These are phyloP conservation scores for Bradypodion pumilum DNA, from an alignment of 2,797 vertebrate species.

Conservation along the genomic window DNA sequence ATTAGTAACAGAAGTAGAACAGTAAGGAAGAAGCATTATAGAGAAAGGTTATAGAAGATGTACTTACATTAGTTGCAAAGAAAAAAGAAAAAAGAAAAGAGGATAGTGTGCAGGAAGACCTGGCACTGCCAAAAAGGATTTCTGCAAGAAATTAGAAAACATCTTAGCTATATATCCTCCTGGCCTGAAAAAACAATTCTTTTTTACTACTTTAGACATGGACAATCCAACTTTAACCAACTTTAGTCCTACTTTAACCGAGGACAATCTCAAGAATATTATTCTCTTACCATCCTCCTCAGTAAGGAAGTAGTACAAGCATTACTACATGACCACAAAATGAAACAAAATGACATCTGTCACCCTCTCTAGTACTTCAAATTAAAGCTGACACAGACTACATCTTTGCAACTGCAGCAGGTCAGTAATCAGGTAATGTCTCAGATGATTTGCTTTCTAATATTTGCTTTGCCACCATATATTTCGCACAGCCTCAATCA, in stretches of 20 bases:
- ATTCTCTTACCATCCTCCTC: background rate
- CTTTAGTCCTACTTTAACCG: background rate
- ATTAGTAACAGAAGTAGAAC: slow-evolving; percentile 8
- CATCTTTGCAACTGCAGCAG: background rate
- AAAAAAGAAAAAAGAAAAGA: slow-evolving; percentile 41
- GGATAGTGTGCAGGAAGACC: slow-evolving; percentile 9
- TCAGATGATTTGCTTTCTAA: background rate
- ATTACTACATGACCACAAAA: background rate
- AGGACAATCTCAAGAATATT: background rate
- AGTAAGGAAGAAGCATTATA: background rate
- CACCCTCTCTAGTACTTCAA: background rate
- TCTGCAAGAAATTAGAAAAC: slow-evolving; percentile 23
- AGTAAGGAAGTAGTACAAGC: background rate
- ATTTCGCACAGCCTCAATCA: background rate
- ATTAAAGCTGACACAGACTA: background rate
- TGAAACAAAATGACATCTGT: background rate
- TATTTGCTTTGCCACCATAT: background rate
- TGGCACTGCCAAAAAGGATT: background rate
- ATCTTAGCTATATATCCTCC: slow-evolving; percentile 5
- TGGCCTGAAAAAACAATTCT: slow-evolving; percentile 4
- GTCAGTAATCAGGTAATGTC: background rate
- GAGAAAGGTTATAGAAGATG: slow-evolving; percentile 10
- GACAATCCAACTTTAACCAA: background rate
- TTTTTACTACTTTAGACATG: background rate
- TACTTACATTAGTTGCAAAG: slow-evolving; percentile 15